Evolutionary conservation across 1,140 invertebrate genomes (phyloP).

Genomic region (Luehdorfia chinensis): DNA sequence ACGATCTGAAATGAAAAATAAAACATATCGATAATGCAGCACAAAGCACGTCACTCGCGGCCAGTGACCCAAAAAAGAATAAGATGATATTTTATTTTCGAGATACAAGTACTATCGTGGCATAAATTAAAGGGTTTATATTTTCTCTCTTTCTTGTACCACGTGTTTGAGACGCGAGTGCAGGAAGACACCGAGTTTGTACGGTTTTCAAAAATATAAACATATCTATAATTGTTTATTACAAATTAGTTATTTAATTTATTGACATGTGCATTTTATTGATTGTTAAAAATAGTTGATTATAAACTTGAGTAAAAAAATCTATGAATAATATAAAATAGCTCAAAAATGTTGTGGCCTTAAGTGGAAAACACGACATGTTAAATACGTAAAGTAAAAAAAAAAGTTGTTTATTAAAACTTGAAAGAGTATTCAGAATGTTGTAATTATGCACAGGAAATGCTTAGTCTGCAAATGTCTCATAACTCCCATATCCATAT

Average conservation of each 20-base stretch:
- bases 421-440: no score
- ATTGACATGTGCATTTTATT: no score
- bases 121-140: conserved; percentile 75
- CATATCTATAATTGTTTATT: neutral
- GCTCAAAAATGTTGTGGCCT: no score
- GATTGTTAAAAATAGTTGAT: no score
- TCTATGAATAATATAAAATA: neutral
- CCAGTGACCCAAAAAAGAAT: conserved; percentile 69
- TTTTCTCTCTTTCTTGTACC: conserved; percentile 69
- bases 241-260: neutral
- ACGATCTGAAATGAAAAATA: no score
- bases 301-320: no score
- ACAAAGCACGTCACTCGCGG: conserved; percentile 50
- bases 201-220: conserved; percentile 40
- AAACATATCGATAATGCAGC: conserved; percentile 30
- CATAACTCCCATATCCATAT: no score
- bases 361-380: no score
- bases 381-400: no score
- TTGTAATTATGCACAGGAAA: no score
- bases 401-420: no score
- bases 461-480: no score
- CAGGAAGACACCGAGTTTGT: conserved; percentile 35
- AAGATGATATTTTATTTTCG: conserved; percentile 71
- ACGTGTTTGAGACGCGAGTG: conserved; percentile 57
- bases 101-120: conserved; percentile 73